phyloP scores from a whole-genome alignment of 2,797 vertebrate species.

The Scolopax bukidnonensis region DNA sequence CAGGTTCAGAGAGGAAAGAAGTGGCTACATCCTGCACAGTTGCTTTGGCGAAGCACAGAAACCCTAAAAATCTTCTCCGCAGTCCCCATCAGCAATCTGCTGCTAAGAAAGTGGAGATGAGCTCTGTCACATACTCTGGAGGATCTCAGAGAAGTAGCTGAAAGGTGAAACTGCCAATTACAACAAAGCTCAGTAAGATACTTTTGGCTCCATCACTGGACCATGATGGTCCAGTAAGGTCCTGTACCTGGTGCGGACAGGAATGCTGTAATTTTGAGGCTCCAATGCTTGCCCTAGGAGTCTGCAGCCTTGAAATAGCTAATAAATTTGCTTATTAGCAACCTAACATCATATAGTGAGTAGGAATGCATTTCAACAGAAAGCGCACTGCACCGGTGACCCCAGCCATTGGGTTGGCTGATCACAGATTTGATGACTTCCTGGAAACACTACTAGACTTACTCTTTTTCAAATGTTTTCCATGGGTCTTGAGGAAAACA shows the following conservation, averaged over 20 bases:
- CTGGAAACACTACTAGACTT: background rate
- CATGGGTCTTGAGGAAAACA: background rate
- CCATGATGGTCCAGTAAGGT: background rate
- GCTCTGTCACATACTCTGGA: accelerated
- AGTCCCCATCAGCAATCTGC: background rate
- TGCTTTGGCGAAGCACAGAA: background rate
- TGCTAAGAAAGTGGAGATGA: background rate
- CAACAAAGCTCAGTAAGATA: background rate
- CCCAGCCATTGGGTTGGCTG: background rate
- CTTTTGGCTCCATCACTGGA: background rate
- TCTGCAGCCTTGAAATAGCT: background rate
- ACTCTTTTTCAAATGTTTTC: background rate
- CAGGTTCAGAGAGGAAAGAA: background rate
- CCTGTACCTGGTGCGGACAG: background rate
- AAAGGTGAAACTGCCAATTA: background rate
- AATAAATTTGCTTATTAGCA: background rate
- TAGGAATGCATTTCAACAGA: background rate
- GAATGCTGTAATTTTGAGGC: background rate
- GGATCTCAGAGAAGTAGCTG: background rate
- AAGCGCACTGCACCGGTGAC: background rate
- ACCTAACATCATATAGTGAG: background rate
- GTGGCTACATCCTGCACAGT: background rate
- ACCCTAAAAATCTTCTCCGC: background rate
- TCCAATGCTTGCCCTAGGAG: background rate
- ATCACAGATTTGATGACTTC: background rate